Evolutionary conservation across 2,113 vertebrate genomes (phyloP).

Genomic region (Zeus faber): DNA sequence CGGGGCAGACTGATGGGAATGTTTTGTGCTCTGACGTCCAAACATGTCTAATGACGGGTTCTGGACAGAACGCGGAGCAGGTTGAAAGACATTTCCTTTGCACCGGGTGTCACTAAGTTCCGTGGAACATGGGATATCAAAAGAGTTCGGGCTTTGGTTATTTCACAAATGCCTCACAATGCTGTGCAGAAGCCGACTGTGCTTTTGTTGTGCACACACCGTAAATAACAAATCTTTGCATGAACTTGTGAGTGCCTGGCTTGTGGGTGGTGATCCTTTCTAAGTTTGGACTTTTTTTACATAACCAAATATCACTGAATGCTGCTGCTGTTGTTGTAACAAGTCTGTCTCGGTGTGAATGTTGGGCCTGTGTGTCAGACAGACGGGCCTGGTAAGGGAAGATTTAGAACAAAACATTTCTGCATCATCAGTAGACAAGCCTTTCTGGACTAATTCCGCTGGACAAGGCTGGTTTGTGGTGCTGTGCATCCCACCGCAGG

Average conservation of each 20-base stretch:
- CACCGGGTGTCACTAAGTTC: conserved; percentile 13
- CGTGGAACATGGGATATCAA: conserved; percentile 1
- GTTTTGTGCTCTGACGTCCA: conserved; percentile 18
- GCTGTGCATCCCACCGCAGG: not conserved
- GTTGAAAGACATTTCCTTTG: not conserved
- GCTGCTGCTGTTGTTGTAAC: conserved; percentile 32
- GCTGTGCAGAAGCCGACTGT: conserved; percentile 3
- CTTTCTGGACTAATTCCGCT: conserved; percentile 2
- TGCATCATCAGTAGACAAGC: conserved; percentile 15
- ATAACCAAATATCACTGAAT: conserved; percentile 36
- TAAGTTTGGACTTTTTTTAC: conserved; percentile 46
- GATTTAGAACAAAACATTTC: conserved; percentile 7
- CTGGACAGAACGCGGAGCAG: not conserved
- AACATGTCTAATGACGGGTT: conserved; percentile 5
- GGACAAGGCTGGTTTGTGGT: conserved; percentile 1
- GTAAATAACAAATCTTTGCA: conserved; percentile 57
- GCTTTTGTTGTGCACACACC: conserved; percentile 25
- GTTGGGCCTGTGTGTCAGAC: conserved; percentile 18
- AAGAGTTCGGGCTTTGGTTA: conserved; percentile 4
- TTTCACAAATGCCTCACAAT: conserved; percentile 2
- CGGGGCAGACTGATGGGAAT: too few relatives aligned
- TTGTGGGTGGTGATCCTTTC: conserved; percentile 34
- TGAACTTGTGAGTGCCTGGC: conserved; percentile 46
- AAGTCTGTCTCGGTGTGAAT: conserved; percentile 17
- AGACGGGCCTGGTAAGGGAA: not conserved